Evolutionary conservation across 2,113 vertebrate species (phyloP), one percentile per base, ranked within the genome.

Genomic region (Coreoperca whiteheadi): DNA sequence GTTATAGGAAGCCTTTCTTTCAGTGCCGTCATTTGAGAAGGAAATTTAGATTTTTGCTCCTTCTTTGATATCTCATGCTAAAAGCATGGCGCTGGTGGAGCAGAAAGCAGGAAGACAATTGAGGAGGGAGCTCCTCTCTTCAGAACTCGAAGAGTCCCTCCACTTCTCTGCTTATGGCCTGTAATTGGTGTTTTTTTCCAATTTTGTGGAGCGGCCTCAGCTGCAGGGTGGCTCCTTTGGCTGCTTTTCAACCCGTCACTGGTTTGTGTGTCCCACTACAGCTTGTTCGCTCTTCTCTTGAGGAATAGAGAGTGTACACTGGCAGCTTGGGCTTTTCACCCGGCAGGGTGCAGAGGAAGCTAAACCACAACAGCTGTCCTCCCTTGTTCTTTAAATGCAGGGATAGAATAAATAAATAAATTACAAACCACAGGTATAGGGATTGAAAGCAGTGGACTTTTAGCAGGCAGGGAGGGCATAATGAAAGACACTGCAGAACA

Each of bases 181-280:
- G 61, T 93, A 90, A 93, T 88, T 81, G 82, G 70, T 88, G 82
- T 81, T 92, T 85, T 81, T 92, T 85, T 73, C 84, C 57, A 14
- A 69, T 41, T 77, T 53, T 56, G 79, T 81, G 70, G 61, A 74
- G 67, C 69, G 64, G 74, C 78, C 76, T 79, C 75, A 83, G 87
- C 77, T 81, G 78, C 72, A 20, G 82, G 80, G 72, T 61, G 56
- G 68, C 75, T 74, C 66, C 79, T 79, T 67, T 61, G 79, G 77
- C 67, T 79, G 63, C 76, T 81, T 74, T 74, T 85, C 77, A 79
- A 79, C 39, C 0, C 81, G 76, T 76, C 88, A 77, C 74, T 57
- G 41, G 76, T 74, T 79, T 72, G 32, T 79, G 74, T 81, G 79
- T 74, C 68, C 65, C 78, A 51, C 88, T 84, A 86, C 61, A 53